These are phyloP conservation scores for Copidosoma aretas DNA, from an alignment of 2,888 invertebrate genomes.

Conservation along the genomic window DNA sequence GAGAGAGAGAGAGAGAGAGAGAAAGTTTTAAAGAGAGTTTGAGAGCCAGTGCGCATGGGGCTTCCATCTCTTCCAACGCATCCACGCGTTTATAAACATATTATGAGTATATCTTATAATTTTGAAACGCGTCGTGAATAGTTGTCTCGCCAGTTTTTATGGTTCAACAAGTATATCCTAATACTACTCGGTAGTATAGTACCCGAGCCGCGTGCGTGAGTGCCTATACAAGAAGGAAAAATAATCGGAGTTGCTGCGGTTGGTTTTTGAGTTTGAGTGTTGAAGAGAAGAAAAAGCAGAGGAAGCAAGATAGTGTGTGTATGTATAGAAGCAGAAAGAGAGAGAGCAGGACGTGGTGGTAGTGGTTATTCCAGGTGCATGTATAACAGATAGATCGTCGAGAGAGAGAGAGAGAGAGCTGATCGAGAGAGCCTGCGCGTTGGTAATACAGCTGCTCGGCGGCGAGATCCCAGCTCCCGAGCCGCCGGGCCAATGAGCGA, in stretches of 20 bases:
- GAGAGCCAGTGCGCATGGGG: background rate
- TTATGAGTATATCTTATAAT: too few relatives aligned
- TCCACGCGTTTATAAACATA: too few relatives aligned
- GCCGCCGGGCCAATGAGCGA: constrained; percentile 58
- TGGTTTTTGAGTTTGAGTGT: background rate
- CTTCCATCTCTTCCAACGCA: background rate
- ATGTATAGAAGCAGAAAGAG: background rate
- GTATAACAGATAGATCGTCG: background rate
- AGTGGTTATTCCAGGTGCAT: background rate
- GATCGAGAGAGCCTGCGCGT: background rate
- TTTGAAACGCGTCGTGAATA: background rate
- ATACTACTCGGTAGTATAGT: background rate
- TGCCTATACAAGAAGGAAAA: background rate
- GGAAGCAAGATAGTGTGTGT: background rate
- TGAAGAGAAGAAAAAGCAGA: background rate
- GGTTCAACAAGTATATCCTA: too few relatives aligned
- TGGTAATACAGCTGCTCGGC: background rate
- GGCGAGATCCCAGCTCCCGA: constrained; percentile 4
- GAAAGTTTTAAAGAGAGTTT: constrained; percentile 1
- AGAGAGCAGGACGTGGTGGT: background rate
- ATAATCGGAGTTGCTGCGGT: constrained; percentile 2
- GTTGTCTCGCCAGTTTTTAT: background rate
- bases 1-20: background rate
- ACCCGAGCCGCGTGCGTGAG: constrained; percentile 17
- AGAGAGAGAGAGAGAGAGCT: background rate